A percentile compares a stretch with the other conserved stretches of the same genome.
These are phyloP conservation scores for Dolomedes plantarius DNA, from an alignment of 2,888 invertebrate species.

Conservation along the genomic window DNA sequence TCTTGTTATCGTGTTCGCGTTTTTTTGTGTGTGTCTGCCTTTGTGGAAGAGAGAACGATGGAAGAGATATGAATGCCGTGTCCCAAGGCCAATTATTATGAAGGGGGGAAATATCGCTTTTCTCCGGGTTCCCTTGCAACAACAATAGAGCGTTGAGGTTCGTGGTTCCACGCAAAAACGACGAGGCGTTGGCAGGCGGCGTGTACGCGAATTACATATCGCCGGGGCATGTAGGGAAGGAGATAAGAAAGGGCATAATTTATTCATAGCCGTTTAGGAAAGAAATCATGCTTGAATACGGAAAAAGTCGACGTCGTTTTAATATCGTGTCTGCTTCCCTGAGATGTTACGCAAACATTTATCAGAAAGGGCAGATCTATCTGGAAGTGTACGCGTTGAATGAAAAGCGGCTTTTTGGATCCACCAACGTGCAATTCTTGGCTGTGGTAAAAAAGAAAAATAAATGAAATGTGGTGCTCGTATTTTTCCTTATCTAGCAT, in stretches of 20 bases:
- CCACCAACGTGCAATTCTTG: too few relatives aligned
- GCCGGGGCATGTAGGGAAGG: not conserved
- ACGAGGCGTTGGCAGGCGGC: constrained; percentile 16
- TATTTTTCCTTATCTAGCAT: too few relatives aligned
- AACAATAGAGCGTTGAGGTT: not conserved
- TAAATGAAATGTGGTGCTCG: too few relatives aligned
- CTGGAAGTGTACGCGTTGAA: not conserved
- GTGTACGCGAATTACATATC: constrained; percentile 8
- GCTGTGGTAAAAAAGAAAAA: too few relatives aligned
- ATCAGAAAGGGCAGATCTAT: not conserved
- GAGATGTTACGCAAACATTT: not conserved
- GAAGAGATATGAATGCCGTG: constrained; percentile 52
- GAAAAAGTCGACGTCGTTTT: not conserved
- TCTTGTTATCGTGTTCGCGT: constrained; percentile 51
- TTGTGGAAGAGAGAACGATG: constrained; percentile 37
- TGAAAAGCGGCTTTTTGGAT: too few relatives aligned
- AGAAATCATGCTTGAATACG: not conserved
- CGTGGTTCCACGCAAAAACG: constrained; percentile 7
- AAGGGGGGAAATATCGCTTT: constrained; percentile 14
- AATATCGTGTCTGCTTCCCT: not conserved
- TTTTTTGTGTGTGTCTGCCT: constrained; percentile 4
- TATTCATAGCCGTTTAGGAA: constrained; percentile 1
- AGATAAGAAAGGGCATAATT: not conserved
- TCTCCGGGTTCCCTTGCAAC: not conserved
- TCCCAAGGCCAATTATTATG: constrained; percentile 67